A percentile compares a stretch with the other conserved stretches of the same genome.
Conservation (phyloP, 1,140 invertebrate species). For the Rhagoletis pomonella region DNA sequence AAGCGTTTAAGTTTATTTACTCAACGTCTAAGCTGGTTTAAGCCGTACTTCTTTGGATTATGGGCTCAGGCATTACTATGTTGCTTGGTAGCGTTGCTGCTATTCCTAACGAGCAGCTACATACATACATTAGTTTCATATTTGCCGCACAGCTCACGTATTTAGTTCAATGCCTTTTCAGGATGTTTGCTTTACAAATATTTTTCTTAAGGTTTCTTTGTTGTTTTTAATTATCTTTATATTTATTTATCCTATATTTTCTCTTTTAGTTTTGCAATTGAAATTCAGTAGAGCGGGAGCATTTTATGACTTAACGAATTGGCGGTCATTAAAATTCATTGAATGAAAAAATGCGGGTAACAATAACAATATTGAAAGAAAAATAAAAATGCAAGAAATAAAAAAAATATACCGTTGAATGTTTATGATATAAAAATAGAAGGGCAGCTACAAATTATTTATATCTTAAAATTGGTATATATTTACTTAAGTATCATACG, state of each 20-base stretch:
- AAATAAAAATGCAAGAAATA: too few relatives aligned
- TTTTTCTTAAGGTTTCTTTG: not conserved
- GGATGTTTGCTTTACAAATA: not conserved
- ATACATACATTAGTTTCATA: not conserved
- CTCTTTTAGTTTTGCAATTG: not conserved
- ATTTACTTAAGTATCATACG: too few relatives aligned
- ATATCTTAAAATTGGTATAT: too few relatives aligned
- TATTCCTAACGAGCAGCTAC: not conserved
- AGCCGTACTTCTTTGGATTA: not conserved
- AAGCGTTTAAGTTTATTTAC: not conserved
- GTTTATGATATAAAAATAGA: too few relatives aligned
- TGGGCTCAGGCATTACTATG: not conserved
- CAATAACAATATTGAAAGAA: too few relatives aligned
- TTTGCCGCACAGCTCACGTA: not conserved
- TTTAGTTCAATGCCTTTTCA: conserved; percentile 23
- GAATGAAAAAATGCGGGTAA: too few relatives aligned
- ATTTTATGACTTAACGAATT: not conserved
- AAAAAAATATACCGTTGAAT: too few relatives aligned
- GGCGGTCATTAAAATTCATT: not conserved
- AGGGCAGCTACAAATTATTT: too few relatives aligned
- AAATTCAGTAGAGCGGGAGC: not conserved
- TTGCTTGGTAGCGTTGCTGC: not conserved
- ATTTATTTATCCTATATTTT: not conserved
- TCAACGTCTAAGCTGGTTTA: not conserved
- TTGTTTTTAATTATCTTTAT: not conserved